Evolutionary conservation across 2,797 vertebrate genomes (phyloP).

Genomic region (Nasua narica): DNA sequence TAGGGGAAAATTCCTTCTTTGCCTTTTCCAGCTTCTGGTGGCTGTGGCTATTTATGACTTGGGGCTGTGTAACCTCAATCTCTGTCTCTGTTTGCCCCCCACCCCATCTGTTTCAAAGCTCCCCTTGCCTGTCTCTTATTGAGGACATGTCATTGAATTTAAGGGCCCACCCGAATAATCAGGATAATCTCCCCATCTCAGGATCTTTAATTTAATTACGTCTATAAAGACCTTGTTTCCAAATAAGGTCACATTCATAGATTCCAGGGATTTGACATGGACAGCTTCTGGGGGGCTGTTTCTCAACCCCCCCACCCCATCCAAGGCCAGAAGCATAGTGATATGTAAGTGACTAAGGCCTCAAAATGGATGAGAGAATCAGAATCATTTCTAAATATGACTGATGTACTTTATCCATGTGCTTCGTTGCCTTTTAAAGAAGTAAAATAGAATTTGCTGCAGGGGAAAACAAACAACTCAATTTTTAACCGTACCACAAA

Average conservation of each 20-base stretch:
- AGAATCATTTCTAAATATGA: background rate
- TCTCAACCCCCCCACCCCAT: background rate
- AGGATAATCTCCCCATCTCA: background rate
- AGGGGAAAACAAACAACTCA: background rate
- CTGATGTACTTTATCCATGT: background rate
- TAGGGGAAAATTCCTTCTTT: background rate
- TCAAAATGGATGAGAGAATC: background rate
- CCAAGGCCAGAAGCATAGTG: background rate
- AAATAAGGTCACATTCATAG: background rate
- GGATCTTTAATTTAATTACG: background rate
- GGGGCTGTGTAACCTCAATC: background rate
- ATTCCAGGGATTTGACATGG: background rate
- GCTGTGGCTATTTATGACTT: background rate
- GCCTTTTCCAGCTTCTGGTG: background rate
- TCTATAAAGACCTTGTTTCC: background rate
- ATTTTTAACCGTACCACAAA: background rate
- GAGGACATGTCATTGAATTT: background rate
- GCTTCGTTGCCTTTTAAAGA: constrained; percentile 16
- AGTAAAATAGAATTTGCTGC: background rate
- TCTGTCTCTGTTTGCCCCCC: background rate
- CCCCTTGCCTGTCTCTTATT: background rate
- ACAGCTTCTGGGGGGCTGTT: background rate
- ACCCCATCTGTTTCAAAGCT: background rate
- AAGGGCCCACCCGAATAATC: background rate
- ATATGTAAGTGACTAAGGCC: background rate